Evolutionary conservation across 1,140 invertebrate species (phyloP).

Genomic region (Drosophila dunni): DNA sequence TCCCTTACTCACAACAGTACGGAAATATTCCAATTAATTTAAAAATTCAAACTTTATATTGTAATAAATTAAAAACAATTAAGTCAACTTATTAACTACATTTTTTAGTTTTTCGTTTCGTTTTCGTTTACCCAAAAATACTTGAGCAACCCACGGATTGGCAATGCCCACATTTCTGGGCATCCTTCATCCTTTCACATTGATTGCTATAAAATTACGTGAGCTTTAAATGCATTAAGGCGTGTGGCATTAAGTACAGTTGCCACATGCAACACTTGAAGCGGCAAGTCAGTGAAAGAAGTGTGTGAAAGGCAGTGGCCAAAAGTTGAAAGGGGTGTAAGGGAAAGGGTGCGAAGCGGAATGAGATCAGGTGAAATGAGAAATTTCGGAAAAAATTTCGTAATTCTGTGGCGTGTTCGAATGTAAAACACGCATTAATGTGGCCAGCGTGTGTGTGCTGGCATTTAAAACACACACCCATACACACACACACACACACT

Average conservation of each 20-base stretch:
- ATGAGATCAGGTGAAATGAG: neutral
- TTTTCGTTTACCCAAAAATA: neutral
- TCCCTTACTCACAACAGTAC: too few species aligned
- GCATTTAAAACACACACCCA: slow-evolving; percentile 18
- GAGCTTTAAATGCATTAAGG: slow-evolving; percentile 38
- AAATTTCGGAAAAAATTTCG: slow-evolving; percentile 5
- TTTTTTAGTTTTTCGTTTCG: too few species aligned
- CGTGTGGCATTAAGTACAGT: slow-evolving; percentile 31
- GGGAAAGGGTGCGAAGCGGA: too few species aligned
- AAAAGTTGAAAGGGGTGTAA: too few species aligned
- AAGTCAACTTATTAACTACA: too few species aligned
- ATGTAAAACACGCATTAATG: slow-evolving; percentile 76
- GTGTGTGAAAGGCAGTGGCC: too few species aligned
- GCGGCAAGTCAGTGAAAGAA: too few species aligned
- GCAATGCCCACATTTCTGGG: neutral
- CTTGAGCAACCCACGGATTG: neutral
- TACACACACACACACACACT: slow-evolving; percentile 5
- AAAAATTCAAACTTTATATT: too few species aligned
- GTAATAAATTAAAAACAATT: too few species aligned
- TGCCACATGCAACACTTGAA: slow-evolving; percentile 11
- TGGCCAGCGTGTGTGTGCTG: slow-evolving; percentile 54
- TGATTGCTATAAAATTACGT: slow-evolving; percentile 48
- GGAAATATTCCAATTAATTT: too few species aligned
- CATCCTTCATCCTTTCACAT: slow-evolving; percentile 27
- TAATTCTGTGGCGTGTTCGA: slow-evolving; percentile 54